phyloP scores from a whole-genome alignment of 2,797 vertebrate species.

The Adrianichthys oophorus region DNA sequence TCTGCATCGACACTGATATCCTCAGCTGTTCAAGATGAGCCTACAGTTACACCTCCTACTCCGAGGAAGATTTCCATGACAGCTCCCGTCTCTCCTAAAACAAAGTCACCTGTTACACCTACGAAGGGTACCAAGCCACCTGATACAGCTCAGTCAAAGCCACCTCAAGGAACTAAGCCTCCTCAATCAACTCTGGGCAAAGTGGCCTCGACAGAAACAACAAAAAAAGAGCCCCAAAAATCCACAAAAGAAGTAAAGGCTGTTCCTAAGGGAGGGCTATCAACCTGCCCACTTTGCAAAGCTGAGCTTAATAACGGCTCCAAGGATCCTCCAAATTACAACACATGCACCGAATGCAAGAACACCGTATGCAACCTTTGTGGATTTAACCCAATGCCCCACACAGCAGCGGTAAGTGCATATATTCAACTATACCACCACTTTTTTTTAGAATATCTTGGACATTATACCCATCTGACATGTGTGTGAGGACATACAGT shows the following conservation, averaged over 20 bases:
- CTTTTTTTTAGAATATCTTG: too few species aligned
- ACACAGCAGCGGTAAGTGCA: constrained; percentile 82
- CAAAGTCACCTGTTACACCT: constrained; percentile 60
- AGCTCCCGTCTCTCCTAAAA: constrained; percentile 65
- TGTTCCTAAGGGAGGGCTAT: constrained; percentile 40
- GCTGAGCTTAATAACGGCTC: constrained; percentile 84
- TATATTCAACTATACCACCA: neutral
- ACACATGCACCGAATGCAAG: constrained; percentile 91
- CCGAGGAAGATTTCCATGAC: constrained; percentile 72
- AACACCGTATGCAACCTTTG: constrained; percentile 90
- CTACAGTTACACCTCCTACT: constrained; percentile 71
- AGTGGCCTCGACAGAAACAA: constrained; percentile 1
- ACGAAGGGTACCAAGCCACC: constrained; percentile 75
- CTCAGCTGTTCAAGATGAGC: constrained; percentile 81
- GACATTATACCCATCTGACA: too few species aligned
- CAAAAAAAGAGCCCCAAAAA: constrained; percentile 38
- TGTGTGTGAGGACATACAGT: too few species aligned
- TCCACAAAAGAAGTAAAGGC: constrained; percentile 50
- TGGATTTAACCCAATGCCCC: constrained; percentile 94
- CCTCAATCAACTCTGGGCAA: constrained; percentile 48
- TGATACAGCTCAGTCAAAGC: constrained; percentile 53
- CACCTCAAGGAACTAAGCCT: constrained; percentile 10
- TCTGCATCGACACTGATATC: constrained; percentile 92
- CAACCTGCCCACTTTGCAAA: constrained; percentile 90
- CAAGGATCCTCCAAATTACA: constrained; percentile 87